Percentiles rank a stretch among this genome's conserved stretches.
Evolutionary conservation across 2,888 invertebrate species (phyloP).

Genomic region (Dicyrtomina minuta): DNA sequence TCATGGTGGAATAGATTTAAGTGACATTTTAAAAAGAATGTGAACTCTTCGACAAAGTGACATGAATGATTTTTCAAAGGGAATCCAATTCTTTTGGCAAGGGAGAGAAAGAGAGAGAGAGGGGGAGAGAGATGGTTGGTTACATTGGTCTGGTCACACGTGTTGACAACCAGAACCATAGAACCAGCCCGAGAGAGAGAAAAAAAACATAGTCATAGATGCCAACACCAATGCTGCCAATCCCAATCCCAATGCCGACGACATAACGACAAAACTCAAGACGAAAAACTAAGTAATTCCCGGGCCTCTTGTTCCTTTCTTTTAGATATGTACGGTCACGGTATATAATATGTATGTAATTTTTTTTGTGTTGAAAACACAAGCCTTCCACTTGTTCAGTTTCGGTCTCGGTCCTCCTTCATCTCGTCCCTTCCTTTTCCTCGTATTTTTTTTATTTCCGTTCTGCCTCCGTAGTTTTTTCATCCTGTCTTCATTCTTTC

Average conservation of each 20-base stretch:
- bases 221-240: no score
- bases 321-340: no score
- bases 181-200: background rate
- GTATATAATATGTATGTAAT: no score
- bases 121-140: conserved; percentile 15
- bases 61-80: conserved; percentile 5
- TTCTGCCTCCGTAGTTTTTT: background rate
- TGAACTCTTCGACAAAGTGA: background rate
- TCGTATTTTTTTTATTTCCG: no score
- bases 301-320: background rate
- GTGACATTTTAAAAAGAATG: conserved; percentile 1
- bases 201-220: background rate
- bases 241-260: no score
- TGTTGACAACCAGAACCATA: background rate
- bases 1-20: background rate
- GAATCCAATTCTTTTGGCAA: background rate
- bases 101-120: no score
- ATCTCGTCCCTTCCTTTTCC: no score
- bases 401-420: background rate
- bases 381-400: background rate
- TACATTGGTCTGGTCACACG: background rate
- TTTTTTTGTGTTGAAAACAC: no score
- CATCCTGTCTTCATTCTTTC: no score
- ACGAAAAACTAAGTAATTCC: background rate
- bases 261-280: no score